Evolutionary conservation across 2,888 invertebrate genomes (phyloP).

Genomic region (Epiblema foenella): DNA sequence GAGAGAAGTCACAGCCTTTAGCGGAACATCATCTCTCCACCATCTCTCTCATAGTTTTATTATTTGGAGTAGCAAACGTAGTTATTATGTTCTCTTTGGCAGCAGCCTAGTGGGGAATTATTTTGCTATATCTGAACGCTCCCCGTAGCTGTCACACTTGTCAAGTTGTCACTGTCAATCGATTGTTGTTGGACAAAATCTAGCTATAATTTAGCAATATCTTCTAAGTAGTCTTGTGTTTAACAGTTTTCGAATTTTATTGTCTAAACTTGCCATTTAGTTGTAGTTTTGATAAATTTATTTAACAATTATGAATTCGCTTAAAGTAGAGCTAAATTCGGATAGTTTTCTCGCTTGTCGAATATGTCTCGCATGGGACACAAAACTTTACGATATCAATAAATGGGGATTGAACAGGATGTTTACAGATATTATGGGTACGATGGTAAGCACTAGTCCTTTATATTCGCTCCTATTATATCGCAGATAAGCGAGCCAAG

Average conservation of each 20-base stretch:
- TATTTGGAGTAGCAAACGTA: no score
- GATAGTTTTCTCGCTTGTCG: constrained; percentile 26
- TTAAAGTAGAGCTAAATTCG: constrained; percentile 1
- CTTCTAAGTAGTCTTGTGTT: no score
- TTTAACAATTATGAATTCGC: constrained; percentile 6
- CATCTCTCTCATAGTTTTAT: no score
- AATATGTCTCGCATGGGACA: constrained; percentile 25
- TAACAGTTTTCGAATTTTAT: neutral
- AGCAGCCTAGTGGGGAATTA: no score
- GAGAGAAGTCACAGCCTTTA: no score
- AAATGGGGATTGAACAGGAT: constrained; percentile 6
- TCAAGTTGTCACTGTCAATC: neutral
- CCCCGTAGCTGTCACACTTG: neutral
- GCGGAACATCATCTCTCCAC: no score
- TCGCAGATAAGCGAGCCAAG: no score
- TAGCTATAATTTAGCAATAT: no score
- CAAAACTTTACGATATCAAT: constrained; percentile 15
- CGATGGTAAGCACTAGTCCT: constrained; percentile 5
- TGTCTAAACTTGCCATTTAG: neutral
- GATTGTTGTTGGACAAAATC: neutral
- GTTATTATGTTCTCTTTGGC: no score
- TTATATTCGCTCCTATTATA: no score
- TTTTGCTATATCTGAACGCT: neutral
- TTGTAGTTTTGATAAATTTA: neutral
- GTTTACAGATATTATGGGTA: constrained; percentile 13